Base-by-base conservation (phyloP, 1,140 invertebrate genomes). In the Sipha flava region DNA sequence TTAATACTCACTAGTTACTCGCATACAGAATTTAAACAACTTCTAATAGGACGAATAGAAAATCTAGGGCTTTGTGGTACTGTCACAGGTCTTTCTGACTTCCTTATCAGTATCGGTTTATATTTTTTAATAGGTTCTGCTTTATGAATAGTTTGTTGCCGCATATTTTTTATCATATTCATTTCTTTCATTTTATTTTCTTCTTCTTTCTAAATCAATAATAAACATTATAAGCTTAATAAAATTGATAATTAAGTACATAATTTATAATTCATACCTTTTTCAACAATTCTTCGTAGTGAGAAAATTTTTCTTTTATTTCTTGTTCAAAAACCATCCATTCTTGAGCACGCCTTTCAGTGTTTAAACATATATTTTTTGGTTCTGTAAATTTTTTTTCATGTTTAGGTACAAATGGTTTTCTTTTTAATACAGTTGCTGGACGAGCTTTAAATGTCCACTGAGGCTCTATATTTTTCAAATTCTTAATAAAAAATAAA, bases 301-400 rank as follows among this genome's bases (percentile, higher is more conserved):
- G 52, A 6, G 73, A 77, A 59, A 77, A 77, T 5, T 77, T 59
- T 29, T 77, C 73, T 12, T 77, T 77, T 6, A 77, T 57, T 57
- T 77, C 73, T 59, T 59, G 73, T 77, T 77, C 73, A 77, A 77
- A 77, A 4, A 59, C n/a, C 21, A 77, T 77, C 73, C 73, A 77
- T 59, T 77, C 73, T 59, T 77, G 29, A 59, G 73, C 73, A 0
- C 73, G 73, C 59, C 52, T 77, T 59, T 77, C 73, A 40, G 73
- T 77, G 43, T 77, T 77, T 18, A 77, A 57, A 7, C 21, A 21
- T 14, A 77, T 54, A 59, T 57, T 57, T 77, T 57, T 77, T 18
- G 73, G 49, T 57, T 77, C 52, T 40, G 73, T 77, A 59, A n/a
- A 77, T 77, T 57, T 77, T 43, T 59, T 54, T 54, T 77, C 73